phyloP scores from a whole-genome alignment of 2,888 invertebrate genomes.

The Pristionchus japonicus region DNA sequence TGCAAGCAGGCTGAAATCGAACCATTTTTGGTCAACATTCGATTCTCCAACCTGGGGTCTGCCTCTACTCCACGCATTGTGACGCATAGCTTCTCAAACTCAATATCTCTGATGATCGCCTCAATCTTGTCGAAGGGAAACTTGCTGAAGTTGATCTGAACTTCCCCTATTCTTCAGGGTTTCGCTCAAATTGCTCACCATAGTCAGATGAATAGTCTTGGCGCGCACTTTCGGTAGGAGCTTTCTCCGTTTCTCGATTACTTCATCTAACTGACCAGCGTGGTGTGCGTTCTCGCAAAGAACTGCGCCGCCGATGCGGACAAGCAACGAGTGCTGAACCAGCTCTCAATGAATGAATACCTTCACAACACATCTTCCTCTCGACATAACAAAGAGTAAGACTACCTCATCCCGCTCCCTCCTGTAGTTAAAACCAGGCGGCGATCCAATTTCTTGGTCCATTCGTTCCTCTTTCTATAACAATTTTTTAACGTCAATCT shows the following conservation, averaged over 20 bases:
- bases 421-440: background rate
- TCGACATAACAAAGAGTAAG: background rate
- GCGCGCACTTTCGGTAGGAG: background rate
- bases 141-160: background rate
- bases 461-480: background rate
- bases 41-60: background rate
- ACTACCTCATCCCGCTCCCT: background rate
- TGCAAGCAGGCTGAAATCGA: background rate
- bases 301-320: background rate
- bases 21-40: background rate
- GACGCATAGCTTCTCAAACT: background rate
- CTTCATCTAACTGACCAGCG: background rate
- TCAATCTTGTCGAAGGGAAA: background rate
- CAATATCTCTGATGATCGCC: background rate
- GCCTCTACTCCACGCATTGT: background rate
- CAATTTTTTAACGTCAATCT: background rate
- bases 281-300: background rate
- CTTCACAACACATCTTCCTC: background rate
- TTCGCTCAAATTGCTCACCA: background rate
- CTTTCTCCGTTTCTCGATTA: background rate
- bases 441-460: background rate
- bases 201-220: background rate
- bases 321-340: background rate
- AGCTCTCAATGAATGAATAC: background rate
- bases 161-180: background rate